Conservation (phyloP, 2,888 invertebrate genomes). For the Noctuana brunneofusca region DNA sequence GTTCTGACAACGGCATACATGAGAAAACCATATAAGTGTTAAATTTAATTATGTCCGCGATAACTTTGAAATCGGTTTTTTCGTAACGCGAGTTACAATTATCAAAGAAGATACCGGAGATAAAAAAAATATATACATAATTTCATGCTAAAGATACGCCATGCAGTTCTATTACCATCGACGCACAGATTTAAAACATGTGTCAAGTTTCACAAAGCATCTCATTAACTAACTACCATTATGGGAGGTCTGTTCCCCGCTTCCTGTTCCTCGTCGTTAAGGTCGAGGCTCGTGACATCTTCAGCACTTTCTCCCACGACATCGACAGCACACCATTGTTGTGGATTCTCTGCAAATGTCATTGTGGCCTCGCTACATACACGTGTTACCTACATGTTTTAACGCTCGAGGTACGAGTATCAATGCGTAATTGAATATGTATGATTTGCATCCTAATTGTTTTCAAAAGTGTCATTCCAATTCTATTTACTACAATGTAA, state of each 20-base stretch:
- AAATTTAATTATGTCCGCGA: too few relatives aligned
- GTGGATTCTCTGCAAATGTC: constrained; percentile 12
- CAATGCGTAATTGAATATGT: neutral
- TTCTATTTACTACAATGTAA: too few relatives aligned
- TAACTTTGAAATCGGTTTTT: too few relatives aligned
- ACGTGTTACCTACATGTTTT: neutral
- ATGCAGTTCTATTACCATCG: neutral
- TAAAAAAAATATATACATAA: too few relatives aligned
- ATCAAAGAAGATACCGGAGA: too few relatives aligned
- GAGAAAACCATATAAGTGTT: too few relatives aligned
- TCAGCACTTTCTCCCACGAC: constrained; percentile 25
- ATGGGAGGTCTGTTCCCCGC: neutral
- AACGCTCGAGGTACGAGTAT: neutral
- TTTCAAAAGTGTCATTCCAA: too few relatives aligned
- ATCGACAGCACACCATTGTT: constrained; percentile 1
- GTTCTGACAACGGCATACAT: too few relatives aligned
- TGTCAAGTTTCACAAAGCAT: constrained; percentile 3
- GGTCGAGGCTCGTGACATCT: constrained; percentile 20
- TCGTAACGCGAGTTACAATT: too few relatives aligned
- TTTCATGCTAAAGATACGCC: too few relatives aligned
- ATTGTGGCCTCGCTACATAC: neutral
- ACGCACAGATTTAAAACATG: neutral
- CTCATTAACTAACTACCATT: neutral
- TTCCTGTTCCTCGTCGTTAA: constrained; percentile 12
- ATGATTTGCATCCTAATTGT: too few relatives aligned